Evolutionary conservation across 2,797 vertebrate species (phyloP), one percentile per base, ranked within the genome.

Genomic region (Fundulus diaphanus): DNA sequence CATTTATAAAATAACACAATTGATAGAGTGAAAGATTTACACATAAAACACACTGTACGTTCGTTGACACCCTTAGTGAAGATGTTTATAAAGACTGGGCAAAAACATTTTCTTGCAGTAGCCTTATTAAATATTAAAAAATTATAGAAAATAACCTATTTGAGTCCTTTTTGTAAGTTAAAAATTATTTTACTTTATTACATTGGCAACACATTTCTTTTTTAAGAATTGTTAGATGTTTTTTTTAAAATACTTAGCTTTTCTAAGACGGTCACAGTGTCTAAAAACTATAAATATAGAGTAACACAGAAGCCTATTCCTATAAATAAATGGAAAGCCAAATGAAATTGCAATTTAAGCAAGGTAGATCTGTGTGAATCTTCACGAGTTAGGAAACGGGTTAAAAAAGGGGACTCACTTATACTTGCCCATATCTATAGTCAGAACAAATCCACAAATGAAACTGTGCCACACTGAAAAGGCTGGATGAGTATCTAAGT

Each of bases 1-100:
- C n/a, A 79, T 44, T 46, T 3, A 18, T 42, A 48, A 7, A 52
- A 33, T 80, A 72, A 63, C 31, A 12, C 63, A 65, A 51, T 11
- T 11, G 5, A 72, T 44, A 24, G 22, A 44, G 2, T 73, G 54
- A 82, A 35, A 35, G 3, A 59, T 9, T 33, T 8, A 37, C 35
- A 24, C 27, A 63, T 37, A 24, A 31, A 57, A 61, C 57, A 37
- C 59, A 5, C 35, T 37, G 16, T 11, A 63, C 8, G 3, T 61
- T 61, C 24, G 37, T 37, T 49, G 22, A 12, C 42, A 44, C 42
- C 42, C 9, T 11, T 44, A 44, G 18, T 22, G 9, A 63, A 63
- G 33, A 63, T 9, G 29, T 31, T 59, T 59, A 59, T 31, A 59
- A 31, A 59, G 29, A 3, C 56, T 35, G 2, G 20, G 35, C 33